Base-by-base conservation (phyloP, 2,113 vertebrate species). In the Zosterops hypoxanthus region DNA sequence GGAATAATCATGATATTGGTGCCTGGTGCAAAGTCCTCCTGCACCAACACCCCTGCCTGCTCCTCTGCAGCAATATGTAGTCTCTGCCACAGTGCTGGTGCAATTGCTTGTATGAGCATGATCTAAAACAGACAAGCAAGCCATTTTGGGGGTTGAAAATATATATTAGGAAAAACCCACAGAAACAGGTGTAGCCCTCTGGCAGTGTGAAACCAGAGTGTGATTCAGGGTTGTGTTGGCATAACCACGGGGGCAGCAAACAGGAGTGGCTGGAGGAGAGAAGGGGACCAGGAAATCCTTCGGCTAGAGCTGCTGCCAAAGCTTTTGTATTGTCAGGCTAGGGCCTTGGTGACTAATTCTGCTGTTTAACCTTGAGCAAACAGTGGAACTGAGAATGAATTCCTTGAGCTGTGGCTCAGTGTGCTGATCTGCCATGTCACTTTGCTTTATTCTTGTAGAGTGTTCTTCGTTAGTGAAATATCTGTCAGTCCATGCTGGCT, bases 261-360 rank as follows among this genome's bases (percentile, higher is more conserved):
- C 34, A 78, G 95, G 94, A 90, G 86, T 7, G 10, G 72, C 88
- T 94, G 56, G 50, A 83, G 81, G 42, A 59, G 29, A 77, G 60
- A 92, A 34, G 14, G 79, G 33, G 17, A 95, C 47, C 88, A 88
- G 95, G 96, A 96, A 96, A 95, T 94, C 80, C 86, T 96, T 59
- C 59, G 83, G 49, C 64, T 50, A 12, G 34, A 83, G 52, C 64
- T 86, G 88, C 42, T 94, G 96, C 94, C 95, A 94, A 78, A 91
- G 42, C 24, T 34, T 93, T 95, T 93, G 86, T 95, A 36, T 83
- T 95, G 65, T 50, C 53, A 55, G 36, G 61, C 81, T 47, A 34
- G 65, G 76, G 64, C 91, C 88, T 86, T 73, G 69, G 86, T 96
- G 91, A 95, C 92, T 86, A 64, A 93, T 86, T 95, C 57, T 83